These are phyloP conservation scores for Andrena trimmerana DNA, from an alignment of 2,888 invertebrate genomes.

Conservation along the genomic window DNA sequence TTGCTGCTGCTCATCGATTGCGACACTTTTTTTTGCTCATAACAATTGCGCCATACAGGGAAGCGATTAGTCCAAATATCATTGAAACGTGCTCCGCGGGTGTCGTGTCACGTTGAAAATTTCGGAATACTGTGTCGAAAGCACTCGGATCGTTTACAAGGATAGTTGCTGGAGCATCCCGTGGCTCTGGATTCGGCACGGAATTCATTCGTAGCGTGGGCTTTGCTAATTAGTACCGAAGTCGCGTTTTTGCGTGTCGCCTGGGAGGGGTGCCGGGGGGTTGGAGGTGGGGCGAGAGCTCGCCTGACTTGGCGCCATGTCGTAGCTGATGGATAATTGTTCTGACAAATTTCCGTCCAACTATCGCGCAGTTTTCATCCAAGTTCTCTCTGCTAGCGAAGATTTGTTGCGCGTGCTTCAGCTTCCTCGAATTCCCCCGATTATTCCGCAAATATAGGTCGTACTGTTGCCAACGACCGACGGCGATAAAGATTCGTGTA, in stretches of 20 bases:
- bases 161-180: slow-evolving; percentile 36
- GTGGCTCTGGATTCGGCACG: slow-evolving; percentile 39
- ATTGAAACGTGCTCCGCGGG: background rate
- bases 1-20: background rate
- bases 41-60: background rate
- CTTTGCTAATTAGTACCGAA: slow-evolving; percentile 66
- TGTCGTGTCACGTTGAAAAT: slow-evolving; percentile 23
- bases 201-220: slow-evolving; percentile 63
- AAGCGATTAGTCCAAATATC: background rate
- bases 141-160: slow-evolving; percentile 40
- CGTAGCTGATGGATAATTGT: slow-evolving; percentile 62
- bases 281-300: slow-evolving; percentile 32
- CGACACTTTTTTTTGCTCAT: background rate
- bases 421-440: slow-evolving; percentile 1
- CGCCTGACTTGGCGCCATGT: slow-evolving; percentile 59
- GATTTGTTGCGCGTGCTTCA: slow-evolving; percentile 28
- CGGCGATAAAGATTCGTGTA: slow-evolving; percentile 10
- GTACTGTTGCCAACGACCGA: slow-evolving; percentile 13
- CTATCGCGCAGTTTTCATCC: slow-evolving; percentile 23
- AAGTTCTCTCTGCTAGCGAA: slow-evolving; percentile 31
- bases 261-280: background rate
- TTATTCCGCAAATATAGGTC: slow-evolving; percentile 30
- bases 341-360: slow-evolving; percentile 56
- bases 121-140: slow-evolving; percentile 33
- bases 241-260: slow-evolving; percentile 51